These are phyloP conservation scores for Sipha maydis DNA, from an alignment of 2,888 invertebrate species.

Conservation along the genomic window DNA sequence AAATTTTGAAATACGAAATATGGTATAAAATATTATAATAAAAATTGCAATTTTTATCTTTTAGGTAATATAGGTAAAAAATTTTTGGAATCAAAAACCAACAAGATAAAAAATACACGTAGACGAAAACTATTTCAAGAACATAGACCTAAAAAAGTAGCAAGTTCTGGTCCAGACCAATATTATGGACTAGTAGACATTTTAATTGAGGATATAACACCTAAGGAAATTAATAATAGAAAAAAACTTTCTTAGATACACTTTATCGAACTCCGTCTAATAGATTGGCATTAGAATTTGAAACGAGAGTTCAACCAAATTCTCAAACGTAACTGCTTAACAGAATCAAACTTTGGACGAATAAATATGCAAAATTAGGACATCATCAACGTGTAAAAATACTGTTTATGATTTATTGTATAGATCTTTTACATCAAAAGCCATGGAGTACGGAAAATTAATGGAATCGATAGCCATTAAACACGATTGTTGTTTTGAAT, in stretches of 20 bases:
- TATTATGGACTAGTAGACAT: background rate
- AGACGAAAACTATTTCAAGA: background rate
- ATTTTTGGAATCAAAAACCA: background rate
- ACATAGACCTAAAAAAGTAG: no score
- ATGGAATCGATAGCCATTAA: conserved; percentile 6
- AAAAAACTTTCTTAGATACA: background rate
- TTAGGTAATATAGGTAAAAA: conserved; percentile 8
- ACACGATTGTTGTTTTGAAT: no score
- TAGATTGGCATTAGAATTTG: no score
- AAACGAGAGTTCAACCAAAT: conserved; percentile 21
- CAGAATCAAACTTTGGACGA: conserved; percentile 6
- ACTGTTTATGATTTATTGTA: background rate
- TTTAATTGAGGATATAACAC: background rate
- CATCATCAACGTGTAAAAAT: background rate
- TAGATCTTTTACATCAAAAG: background rate
- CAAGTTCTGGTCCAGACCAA: background rate
- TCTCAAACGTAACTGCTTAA: conserved; percentile 9
- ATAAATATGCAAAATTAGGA: conserved; percentile 6
- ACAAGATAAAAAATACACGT: background rate
- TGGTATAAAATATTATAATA: no score
- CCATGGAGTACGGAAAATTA: conserved; percentile 12
- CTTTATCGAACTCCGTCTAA: background rate
- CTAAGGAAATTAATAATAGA: background rate
- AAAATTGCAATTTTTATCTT: background rate
- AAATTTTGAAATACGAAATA: no score